phyloP scores from a whole-genome alignment of 2,888 invertebrate genomes.

The Tillus elongatus region DNA sequence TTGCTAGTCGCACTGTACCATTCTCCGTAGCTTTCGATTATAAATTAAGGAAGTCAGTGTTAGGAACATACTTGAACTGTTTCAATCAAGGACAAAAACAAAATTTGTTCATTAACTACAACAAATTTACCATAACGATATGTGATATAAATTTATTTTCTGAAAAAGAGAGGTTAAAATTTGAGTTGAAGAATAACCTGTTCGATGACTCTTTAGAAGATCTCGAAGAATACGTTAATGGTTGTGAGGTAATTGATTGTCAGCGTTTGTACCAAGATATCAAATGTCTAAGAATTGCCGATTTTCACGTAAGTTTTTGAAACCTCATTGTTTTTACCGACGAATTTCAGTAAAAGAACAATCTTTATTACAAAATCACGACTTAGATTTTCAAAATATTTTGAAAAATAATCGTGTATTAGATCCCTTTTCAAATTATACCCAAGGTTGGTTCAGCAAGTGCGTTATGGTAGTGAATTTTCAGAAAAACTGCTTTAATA shows the following conservation, averaged over 20 bases:
- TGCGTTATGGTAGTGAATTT: no score
- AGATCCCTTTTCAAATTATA: no score
- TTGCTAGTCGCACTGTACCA: conserved; percentile 13
- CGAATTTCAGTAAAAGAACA: no score
- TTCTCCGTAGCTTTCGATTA: conserved; percentile 19
- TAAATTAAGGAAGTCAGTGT: conserved; percentile 21
- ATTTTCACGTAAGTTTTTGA: no score
- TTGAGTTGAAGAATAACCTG: conserved; percentile 1
- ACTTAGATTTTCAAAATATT: no score
- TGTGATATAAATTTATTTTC: conserved; percentile 14
- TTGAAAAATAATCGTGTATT: no score
- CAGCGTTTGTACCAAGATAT: background rate
- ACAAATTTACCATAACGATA: conserved; percentile 24
- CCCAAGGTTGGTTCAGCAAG: no score
- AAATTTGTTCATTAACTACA: conserved; percentile 21
- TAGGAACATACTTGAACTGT: conserved; percentile 26
- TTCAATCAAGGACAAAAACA: conserved; percentile 27
- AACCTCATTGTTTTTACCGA: no score
- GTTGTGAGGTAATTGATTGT: background rate
- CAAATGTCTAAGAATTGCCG: no score
- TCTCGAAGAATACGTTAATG: background rate
- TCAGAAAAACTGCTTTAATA: no score
- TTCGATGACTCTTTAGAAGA: conserved; percentile 2
- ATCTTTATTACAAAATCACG: no score
- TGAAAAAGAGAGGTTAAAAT: background rate